phyloP scores from a whole-genome alignment of 2,797 vertebrate species.

The Coilia nasus region DNA sequence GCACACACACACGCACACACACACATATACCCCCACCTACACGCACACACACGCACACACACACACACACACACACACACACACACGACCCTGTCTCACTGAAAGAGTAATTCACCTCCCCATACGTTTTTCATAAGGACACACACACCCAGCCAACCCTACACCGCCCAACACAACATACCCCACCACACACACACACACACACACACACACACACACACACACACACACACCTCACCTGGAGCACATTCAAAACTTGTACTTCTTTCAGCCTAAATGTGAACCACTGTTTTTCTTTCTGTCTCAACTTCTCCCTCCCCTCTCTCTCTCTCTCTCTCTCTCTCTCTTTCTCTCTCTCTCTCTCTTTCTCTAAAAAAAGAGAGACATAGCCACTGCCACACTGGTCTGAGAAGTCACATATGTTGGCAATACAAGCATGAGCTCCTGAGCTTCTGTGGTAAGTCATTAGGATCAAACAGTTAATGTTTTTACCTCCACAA shows the following conservation, averaged over 20 bases:
- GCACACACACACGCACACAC: too few relatives aligned
- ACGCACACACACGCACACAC: background rate
- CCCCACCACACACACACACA: slow-evolving; percentile 10
- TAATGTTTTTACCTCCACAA: background rate
- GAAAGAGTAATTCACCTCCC: slow-evolving; percentile 61
- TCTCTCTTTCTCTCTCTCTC: background rate
- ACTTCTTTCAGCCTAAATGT: slow-evolving; percentile 71
- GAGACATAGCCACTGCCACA: background rate
- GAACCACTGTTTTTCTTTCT: slow-evolving; percentile 56
- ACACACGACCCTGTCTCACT: slow-evolving; percentile 38
- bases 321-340: background rate
- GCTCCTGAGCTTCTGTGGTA: background rate
- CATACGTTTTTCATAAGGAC: slow-evolving; percentile 62
- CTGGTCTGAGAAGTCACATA: background rate
- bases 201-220: slow-evolving; percentile 39
- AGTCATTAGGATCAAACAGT: slow-evolving; percentile 7
- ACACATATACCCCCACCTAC: too few relatives aligned
- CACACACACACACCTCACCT: slow-evolving; percentile 48
- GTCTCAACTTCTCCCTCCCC: background rate
- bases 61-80: background rate
- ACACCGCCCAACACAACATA: background rate
- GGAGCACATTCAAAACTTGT: slow-evolving; percentile 75
- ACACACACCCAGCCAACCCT: background rate
- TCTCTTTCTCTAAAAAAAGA: background rate
- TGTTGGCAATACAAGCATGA: background rate